Evolutionary conservation across 2,113 vertebrate genomes (phyloP), one percentile per base, ranked within the genome.

Genomic region (Dromas ardeola): DNA sequence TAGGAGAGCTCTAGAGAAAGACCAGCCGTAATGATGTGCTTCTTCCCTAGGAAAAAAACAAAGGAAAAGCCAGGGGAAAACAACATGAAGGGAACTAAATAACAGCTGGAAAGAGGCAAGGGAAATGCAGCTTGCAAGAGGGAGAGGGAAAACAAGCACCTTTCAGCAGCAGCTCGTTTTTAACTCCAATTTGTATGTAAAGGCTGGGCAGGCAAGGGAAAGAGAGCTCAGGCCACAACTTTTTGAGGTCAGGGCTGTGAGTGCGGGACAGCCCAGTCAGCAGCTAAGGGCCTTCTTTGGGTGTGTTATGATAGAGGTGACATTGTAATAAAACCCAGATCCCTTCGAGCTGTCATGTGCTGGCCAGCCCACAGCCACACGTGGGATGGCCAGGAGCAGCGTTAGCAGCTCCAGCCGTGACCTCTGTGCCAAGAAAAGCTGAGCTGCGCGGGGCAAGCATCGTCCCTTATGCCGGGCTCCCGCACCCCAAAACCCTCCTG

Each of bases 1-100:
- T n/a, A 52, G 86, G 63, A 95, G 88, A 76, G 79, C 96, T 88
- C 96, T 61, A 26, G 90, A 97, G 97, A 91, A 95, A 93, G 94
- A 89, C 86, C 92, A 52, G 96, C 88, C n/a, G 2, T 96, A 97
- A 97, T 88, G 97, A 96, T 95, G 85, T 88, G 93, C 90, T 91
- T 76, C 87, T 92, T 95, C 58, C 74, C 91, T 78, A 65, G 8
- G 91, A 95, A 88, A 30, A 90, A 93, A 92, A 97, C 96, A 97
- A 97, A 97, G 88, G 76, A 73, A 94, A 96, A 95, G 89, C 73
- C 85, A 49, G 47, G 80, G 92, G 79, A 36, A 95, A 94, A 86
- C 52, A 90, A 81, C n/a, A 11, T 45, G 78, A 96, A 72, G 86
- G 82, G 67, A 88, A 58, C 67, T 95, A 95, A 95, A 91, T 73